Conservation (phyloP, 2,113 vertebrate genomes). For the Mustela nigripes region DNA sequence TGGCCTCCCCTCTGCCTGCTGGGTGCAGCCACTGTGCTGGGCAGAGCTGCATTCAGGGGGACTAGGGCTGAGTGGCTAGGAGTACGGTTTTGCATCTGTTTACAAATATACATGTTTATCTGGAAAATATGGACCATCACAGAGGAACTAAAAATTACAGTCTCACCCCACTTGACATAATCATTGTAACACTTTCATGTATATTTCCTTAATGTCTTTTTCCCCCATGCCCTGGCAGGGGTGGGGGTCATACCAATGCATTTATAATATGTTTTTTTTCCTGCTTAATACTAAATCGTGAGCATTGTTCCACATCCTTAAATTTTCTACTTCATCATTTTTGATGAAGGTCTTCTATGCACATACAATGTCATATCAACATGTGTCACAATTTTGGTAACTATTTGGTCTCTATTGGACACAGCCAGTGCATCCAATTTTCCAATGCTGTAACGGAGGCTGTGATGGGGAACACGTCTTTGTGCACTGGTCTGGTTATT, state of each 20-base stretch:
- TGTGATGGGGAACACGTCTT: not conserved
- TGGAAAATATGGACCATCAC: not conserved
- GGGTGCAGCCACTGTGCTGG: accelerated
- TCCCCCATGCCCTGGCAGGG: too few relatives aligned
- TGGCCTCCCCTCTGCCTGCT: not conserved
- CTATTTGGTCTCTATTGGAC: not conserved
- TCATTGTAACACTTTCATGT: not conserved
- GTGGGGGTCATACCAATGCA: not conserved
- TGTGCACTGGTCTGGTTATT: not conserved
- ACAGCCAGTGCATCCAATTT: not conserved
- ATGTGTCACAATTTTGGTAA: not conserved
- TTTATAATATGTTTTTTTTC: not conserved
- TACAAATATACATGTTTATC: not conserved
- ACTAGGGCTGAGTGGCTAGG: accelerated
- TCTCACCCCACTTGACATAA: not conserved
- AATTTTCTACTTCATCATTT: not conserved
- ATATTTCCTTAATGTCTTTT: not conserved
- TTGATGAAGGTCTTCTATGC: not conserved
- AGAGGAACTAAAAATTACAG: not conserved
- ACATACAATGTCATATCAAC: accelerated
- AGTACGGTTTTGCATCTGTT: not conserved
- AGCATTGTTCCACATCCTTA: not conserved
- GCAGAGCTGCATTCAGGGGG: not conserved
- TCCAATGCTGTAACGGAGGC: too few relatives aligned
- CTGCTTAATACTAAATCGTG: not conserved